phyloP scores from a whole-genome alignment of 64 coral and sea anemone genomes.

The Dendrophyllia cribrosa region DNA sequence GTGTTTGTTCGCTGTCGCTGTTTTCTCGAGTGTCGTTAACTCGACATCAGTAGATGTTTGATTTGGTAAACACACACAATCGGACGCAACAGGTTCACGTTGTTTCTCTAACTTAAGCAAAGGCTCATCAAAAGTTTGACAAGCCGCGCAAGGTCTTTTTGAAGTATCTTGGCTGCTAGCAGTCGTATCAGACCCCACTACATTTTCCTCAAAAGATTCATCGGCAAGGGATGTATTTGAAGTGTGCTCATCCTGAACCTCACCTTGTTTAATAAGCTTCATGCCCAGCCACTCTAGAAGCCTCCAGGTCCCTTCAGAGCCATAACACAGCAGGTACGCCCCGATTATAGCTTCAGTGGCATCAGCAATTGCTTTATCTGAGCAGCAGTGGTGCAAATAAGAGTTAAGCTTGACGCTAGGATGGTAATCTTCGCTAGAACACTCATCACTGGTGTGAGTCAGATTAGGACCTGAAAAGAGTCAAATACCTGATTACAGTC shows the following conservation, averaged over 20 bases:
- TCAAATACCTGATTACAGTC: too few species aligned
- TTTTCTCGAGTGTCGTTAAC: neutral
- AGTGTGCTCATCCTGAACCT: neutral
- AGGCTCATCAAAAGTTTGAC: neutral
- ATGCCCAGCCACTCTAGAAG: slow-evolving; percentile 87
- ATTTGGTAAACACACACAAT: neutral
- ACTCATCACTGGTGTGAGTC: neutral
- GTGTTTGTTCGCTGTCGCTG: neutral
- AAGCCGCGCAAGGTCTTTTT: neutral
- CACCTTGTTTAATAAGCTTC: slow-evolving; percentile 54
- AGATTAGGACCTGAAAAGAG: neutral
- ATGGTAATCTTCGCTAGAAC: neutral
- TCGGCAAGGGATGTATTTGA: neutral
- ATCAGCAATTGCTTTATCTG: slow-evolving; percentile 83
- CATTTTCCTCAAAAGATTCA: neutral
- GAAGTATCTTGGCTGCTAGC: neutral
- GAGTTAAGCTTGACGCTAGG: neutral
- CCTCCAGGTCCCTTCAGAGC: slow-evolving; percentile 48
- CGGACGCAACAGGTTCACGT: neutral
- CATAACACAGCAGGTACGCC: slow-evolving; percentile 69
- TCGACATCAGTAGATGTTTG: neutral
- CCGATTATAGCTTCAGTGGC: slow-evolving; percentile 83
- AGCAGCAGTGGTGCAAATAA: slow-evolving; percentile 33
- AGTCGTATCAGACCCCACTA: neutral
- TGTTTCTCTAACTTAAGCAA: neutral